Base-by-base conservation (phyloP, 2,888 invertebrate species). In the Therioaphis trifolii region DNA sequence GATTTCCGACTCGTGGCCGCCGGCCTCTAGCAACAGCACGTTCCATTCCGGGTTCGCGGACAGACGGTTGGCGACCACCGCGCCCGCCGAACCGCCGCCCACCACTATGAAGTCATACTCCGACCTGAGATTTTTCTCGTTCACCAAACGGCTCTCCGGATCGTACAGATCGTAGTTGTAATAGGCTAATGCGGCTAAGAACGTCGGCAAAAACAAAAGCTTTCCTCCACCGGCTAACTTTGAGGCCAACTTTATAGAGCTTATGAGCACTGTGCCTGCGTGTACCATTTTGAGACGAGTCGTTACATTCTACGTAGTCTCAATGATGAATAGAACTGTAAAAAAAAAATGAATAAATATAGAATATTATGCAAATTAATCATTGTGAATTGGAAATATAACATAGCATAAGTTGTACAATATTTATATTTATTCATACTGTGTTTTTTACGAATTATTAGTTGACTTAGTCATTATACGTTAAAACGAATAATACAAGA, bases 111-210 rank as follows among this genome's bases (percentile, higher is more conserved):
- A 97, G 88, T 96, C 96, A 88, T 96, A 96, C 85, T 94, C 93
- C 21, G 91, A 89, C 76, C 92, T 90, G 1, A 95, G 89, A 58
- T 90, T 88, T 86, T 91, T 91, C 85, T 92, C 91, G 88, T 92
- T 93, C 85, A 94, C 93, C 0, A 95, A 94, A 76, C 94, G 91
- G 88, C 93, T 94, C 89, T 95, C 95, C 0, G 95, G 95, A 88
- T 95, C 95, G 87, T 95, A 92, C 3, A 94, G 90, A 87, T 96
- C 95, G 88, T 95, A 95, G 89, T 95, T 93, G 89, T 93, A 95
- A 87, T 94, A 95, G 0, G 94, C 94, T 87, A 95, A 89, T 0
- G 93, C 91, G 2, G 93, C 94, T 85, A 95, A 89, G 87, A 96
- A 91, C 58, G 93, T 91, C 0, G 95, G 95, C 82, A 95, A 89